These are phyloP conservation scores for Epirrhoe alternata DNA, from an alignment of 2,888 invertebrate species.

Conservation along the genomic window DNA sequence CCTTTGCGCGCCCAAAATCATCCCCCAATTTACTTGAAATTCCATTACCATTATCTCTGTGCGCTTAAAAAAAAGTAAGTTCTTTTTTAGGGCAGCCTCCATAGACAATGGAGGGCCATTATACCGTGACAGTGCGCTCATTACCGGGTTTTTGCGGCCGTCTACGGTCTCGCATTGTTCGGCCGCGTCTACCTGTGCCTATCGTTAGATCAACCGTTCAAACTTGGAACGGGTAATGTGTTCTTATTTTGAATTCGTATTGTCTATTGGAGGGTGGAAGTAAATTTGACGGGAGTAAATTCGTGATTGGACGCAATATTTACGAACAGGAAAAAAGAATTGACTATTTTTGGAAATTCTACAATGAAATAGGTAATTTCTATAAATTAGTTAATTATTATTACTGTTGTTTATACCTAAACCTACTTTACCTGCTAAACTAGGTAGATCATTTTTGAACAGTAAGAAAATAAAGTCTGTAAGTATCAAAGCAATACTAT, in stretches of 20 bases:
- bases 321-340: no score
- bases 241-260: constrained; percentile 40
- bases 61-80: constrained; percentile 51
- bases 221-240: constrained; percentile 42
- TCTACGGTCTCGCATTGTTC: constrained; percentile 63
- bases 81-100: constrained; percentile 58
- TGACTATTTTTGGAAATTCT: no score
- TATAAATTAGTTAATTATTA: no score
- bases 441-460: background rate
- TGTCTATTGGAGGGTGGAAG: constrained; percentile 28
- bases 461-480: constrained; percentile 7
- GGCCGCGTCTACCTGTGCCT: constrained; percentile 74
- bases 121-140: constrained; percentile 77
- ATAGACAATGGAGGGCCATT: constrained; percentile 78
- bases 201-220: constrained; percentile 59
- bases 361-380: no score
- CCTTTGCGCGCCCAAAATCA: constrained; percentile 30
- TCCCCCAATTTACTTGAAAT: constrained; percentile 40
- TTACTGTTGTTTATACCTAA: no score
- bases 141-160: constrained; percentile 77
- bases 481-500: constrained; percentile 12
- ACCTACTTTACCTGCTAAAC: no score
- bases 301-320: constrained; percentile 1
- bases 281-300: background rate
- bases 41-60: constrained; percentile 47